Evolutionary conservation across 2,888 invertebrate genomes (phyloP), one percentile per base, ranked within the genome.

Genomic region (Steromphala cineraria): DNA sequence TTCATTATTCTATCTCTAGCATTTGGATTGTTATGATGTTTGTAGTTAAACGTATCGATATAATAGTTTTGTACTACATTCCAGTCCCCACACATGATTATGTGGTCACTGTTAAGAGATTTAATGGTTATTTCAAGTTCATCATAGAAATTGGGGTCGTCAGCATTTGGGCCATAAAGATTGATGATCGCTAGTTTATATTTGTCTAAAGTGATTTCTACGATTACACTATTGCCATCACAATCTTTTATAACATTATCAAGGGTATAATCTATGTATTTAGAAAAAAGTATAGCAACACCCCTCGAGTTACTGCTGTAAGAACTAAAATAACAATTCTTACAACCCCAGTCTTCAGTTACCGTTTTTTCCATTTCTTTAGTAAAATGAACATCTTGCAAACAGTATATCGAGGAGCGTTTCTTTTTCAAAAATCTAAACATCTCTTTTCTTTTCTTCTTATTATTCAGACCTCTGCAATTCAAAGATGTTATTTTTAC

Each of bases 131-230:
- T 31, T 24, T 17, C 19, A n/a, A 80, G 0, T 24, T 28, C 31
- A 46, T 80, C 67, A 40, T 56, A 76, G 67, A 81, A 81, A 10
- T 75, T 67, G 36, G 80, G 80, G 0, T 46, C 28, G 53, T 82
- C 79, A n/a, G n/a, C 17, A 67, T 75, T 80, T 13, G 80, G 78
- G 7, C 79, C 77, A 78, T 80, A 82, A 28, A 82, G 19, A 53
- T 31, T 74, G 36, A 82, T 53, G 0, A 81, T n/a, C 13, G 76
- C 77, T 55, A 80, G 21, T 8, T 7, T 79, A 28, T 56, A 24
- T 1, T 46, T 8, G 21, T 80, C 19, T 10, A 62, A 62, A 8
- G 5, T 46, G n/a, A 75, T 31, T 15, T 36, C 52, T 21, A 52
- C 56, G 1, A 75, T 21, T 7, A 56, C 31, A 46, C 75, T 80